These are phyloP conservation scores for Thalpophila matura DNA, from an alignment of 2,888 invertebrate genomes.

Conservation along the genomic window DNA sequence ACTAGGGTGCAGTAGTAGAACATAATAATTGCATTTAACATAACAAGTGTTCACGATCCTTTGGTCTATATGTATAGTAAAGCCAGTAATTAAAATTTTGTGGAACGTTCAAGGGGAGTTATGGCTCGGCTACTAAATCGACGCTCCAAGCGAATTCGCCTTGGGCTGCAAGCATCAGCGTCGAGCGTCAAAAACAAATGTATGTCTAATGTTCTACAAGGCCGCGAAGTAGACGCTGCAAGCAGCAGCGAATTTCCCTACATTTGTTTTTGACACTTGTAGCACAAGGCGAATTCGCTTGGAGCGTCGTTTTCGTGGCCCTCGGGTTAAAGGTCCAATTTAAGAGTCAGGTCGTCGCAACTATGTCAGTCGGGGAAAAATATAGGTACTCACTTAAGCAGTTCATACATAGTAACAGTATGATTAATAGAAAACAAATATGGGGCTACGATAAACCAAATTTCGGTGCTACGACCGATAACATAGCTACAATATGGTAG, in stretches of 20 bases:
- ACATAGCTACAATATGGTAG: constrained; percentile 58
- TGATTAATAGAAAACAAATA: constrained; percentile 47
- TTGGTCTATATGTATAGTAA: background rate
- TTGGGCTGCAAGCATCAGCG: no score
- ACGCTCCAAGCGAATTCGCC: no score
- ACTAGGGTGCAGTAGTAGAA: no score
- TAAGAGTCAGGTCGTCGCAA: constrained; percentile 14
- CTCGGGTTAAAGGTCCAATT: constrained; percentile 18
- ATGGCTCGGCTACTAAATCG: no score
- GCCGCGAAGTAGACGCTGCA: no score
- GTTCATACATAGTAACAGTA: background rate
- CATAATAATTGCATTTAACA: background rate
- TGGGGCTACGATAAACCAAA: constrained; percentile 50
- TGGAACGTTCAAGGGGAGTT: background rate
- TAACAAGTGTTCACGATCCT: background rate
- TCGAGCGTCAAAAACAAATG: no score
- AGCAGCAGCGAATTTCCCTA: no score
- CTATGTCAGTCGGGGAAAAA: constrained; percentile 2
- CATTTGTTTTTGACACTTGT: no score
- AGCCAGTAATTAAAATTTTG: constrained; percentile 11
- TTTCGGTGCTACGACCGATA: constrained; percentile 63
- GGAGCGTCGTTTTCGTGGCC: no score
- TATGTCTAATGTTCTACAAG: no score
- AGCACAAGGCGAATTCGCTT: no score
- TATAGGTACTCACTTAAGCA: background rate